Evolutionary conservation across 2,797 vertebrate genomes (phyloP).

Genomic region (Anguilla anguilla): DNA sequence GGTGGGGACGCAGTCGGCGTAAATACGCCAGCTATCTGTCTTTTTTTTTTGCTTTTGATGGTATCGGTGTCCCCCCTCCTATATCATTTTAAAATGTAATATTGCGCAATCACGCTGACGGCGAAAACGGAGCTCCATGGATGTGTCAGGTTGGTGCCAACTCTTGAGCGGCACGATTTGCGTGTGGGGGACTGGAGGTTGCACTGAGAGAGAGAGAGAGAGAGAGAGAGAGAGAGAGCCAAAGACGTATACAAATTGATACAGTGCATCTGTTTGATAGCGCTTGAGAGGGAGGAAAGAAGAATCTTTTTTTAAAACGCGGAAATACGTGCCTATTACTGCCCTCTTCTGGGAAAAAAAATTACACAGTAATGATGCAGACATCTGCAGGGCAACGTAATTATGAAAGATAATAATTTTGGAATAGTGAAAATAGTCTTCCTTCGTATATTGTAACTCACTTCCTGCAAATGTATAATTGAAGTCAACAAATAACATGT

Average conservation of each 20-base stretch:
- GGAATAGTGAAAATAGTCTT: not conserved
- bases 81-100: slow-evolving; percentile 53
- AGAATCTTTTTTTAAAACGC: slow-evolving; percentile 15
- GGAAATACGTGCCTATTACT: slow-evolving; percentile 40
- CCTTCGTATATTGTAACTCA: not conserved
- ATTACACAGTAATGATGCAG: slow-evolving; percentile 37
- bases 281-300: slow-evolving; percentile 2
- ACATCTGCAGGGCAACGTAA: not conserved
- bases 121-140: slow-evolving; percentile 53
- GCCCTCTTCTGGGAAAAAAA: slow-evolving; percentile 56
- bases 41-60: slow-evolving; percentile 30
- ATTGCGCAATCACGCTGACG: slow-evolving; percentile 37
- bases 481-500: not conserved
- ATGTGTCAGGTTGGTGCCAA: slow-evolving; percentile 48
- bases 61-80: slow-evolving; percentile 26
- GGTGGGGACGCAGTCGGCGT: slow-evolving; percentile 42
- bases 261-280: slow-evolving; percentile 34
- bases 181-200: slow-evolving; percentile 30
- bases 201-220: slow-evolving; percentile 30
- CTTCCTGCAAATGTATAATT: not conserved
- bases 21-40: slow-evolving; percentile 14
- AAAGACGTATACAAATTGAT: slow-evolving; percentile 25
- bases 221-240: slow-evolving; percentile 32
- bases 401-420: not conserved
- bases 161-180: slow-evolving; percentile 24